phyloP scores from a whole-genome alignment of 2,888 invertebrate genomes.

The Cryptophagus acutangulus region DNA sequence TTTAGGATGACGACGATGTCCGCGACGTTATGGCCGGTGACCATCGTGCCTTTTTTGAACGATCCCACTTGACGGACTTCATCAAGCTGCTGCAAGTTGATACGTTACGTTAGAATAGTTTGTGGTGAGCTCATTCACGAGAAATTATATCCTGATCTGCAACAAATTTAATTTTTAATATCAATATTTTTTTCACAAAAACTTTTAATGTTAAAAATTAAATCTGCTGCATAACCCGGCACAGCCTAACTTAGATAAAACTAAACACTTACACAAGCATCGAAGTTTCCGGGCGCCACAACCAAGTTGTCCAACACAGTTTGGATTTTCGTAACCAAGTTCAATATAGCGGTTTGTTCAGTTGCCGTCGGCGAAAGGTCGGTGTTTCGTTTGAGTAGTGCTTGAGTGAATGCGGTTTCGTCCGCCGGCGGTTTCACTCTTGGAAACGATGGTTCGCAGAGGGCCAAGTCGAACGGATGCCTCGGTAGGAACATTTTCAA shows the following conservation, averaged over 20 bases:
- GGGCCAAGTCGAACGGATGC: conserved; percentile 81
- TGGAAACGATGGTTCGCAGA: conserved; percentile 87
- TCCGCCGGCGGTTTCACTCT: conserved; percentile 76
- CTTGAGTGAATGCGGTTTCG: conserved; percentile 82
- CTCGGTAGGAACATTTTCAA: conserved; percentile 63
- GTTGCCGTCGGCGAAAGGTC: conserved; percentile 87
- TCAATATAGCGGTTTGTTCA: conserved; percentile 88
- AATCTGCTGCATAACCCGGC: too few species aligned
- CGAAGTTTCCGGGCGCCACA: conserved; percentile 89
- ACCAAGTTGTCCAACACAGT: conserved; percentile 90
- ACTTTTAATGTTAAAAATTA: too few species aligned
- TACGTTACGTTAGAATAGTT: neutral
- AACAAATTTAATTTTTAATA: too few species aligned
- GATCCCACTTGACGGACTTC: conserved; percentile 97
- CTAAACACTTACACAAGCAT: conserved; percentile 79
- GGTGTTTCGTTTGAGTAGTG: conserved; percentile 83
- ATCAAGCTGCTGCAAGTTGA: conserved; percentile 77
- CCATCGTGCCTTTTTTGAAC: conserved; percentile 97
- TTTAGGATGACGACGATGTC: conserved; percentile 96
- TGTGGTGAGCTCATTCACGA: too few species aligned
- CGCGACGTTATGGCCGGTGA: conserved; percentile 90
- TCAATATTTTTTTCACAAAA: too few species aligned
- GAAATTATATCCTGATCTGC: too few species aligned
- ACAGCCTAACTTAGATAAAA: too few species aligned
- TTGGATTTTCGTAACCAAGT: conserved; percentile 93